Evolutionary conservation across 2,113 vertebrate genomes (phyloP).

Genomic region (Siphamia tubifer): DNA sequence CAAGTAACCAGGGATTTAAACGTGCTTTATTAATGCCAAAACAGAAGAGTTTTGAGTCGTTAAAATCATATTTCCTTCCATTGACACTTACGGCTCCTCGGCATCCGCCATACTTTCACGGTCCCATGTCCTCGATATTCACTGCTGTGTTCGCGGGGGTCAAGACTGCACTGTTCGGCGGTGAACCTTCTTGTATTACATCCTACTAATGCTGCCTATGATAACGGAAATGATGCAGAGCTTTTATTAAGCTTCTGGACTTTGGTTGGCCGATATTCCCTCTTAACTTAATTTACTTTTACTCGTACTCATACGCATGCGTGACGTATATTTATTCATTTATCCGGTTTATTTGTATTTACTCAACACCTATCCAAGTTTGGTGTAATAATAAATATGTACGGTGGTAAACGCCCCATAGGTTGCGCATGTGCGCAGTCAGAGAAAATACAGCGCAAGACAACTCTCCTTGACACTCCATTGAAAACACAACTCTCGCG

Average conservation of each 20-base stretch:
- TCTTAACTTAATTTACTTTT: too few relatives aligned
- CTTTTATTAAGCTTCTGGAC: too few relatives aligned
- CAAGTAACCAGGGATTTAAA: slow-evolving; percentile 86
- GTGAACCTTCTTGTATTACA: not conserved
- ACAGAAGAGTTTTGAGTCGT: not conserved
- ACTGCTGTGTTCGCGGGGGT: slow-evolving; percentile 28
- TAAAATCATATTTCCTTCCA: slow-evolving; percentile 26
- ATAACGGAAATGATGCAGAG: too few relatives aligned
- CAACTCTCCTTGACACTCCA: not conserved
- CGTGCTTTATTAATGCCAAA: not conserved
- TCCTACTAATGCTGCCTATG: too few relatives aligned
- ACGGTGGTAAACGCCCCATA: too few relatives aligned
- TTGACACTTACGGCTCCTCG: slow-evolving; percentile 92
- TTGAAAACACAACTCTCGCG: slow-evolving; percentile 11
- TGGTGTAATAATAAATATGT: too few relatives aligned
- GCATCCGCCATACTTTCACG: slow-evolving; percentile 95
- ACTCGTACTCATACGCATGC: too few relatives aligned
- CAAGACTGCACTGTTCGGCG: slow-evolving; percentile 42
- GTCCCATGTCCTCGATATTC: slow-evolving; percentile 78
- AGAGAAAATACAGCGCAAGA: not conserved
- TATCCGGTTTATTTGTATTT: too few relatives aligned
- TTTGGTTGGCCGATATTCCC: too few relatives aligned
- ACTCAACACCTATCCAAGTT: too few relatives aligned
- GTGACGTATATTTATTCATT: too few relatives aligned
- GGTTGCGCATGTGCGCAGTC: not conserved